Evolutionary conservation across 2,888 invertebrate genomes (phyloP).

Genomic region (Linyphia triangularis): DNA sequence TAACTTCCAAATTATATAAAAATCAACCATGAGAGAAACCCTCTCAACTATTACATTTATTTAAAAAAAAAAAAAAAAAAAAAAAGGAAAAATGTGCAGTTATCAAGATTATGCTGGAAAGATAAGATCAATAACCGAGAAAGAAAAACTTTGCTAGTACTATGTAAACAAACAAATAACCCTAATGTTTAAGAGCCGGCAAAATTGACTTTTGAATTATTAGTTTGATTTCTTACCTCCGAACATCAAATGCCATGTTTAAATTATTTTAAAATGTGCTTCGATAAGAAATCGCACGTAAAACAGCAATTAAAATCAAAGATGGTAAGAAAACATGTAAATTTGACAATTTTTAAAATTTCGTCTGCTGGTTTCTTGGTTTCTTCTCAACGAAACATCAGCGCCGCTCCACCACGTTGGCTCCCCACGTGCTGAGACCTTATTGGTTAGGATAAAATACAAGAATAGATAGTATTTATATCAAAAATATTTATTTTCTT

Average conservation of each 20-base stretch:
- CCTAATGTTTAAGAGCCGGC: conserved; percentile 48
- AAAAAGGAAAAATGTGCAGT: not conserved
- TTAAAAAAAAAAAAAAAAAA: too few species aligned
- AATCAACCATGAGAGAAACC: too few species aligned
- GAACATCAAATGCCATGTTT: conserved; percentile 76
- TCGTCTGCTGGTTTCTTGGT: conserved; percentile 64
- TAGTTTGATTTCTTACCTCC: conserved; percentile 71
- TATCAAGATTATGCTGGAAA: not conserved
- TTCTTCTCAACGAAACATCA: conserved; percentile 65
- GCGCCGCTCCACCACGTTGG: conserved; percentile 69
- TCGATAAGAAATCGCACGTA: too few species aligned
- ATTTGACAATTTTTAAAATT: conserved; percentile 8
- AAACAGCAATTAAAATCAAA: not conserved
- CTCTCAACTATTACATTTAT: too few species aligned
- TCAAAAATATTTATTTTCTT: not conserved
- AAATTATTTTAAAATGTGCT: not conserved
- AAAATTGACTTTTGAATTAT: not conserved
- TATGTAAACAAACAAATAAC: conserved; percentile 69
- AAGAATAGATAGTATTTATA: not conserved
- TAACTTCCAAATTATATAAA: too few species aligned
- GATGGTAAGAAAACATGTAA: not conserved
- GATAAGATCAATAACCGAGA: too few species aligned
- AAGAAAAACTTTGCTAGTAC: too few species aligned
- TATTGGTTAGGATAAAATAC: conserved; percentile 52
- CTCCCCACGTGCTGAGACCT: conserved; percentile 66